These are phyloP conservation scores for Fragum fragum DNA, from an alignment of 2,888 invertebrate genomes.

Conservation along the genomic window DNA sequence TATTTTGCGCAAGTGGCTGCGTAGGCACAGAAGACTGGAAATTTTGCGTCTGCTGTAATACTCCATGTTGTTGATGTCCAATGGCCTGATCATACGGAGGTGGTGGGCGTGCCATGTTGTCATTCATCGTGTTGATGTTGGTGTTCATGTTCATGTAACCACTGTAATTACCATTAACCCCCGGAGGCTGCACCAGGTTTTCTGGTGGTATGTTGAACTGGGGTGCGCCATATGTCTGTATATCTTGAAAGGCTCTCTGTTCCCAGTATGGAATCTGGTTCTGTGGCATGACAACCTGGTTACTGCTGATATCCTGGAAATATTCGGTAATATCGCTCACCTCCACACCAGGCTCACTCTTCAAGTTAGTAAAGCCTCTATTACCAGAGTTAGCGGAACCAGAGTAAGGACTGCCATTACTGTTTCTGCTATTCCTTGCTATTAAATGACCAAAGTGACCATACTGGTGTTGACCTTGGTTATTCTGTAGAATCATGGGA, in stretches of 20 bases:
- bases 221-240: constrained; percentile 66
- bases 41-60: constrained; percentile 59
- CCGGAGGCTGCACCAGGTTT: constrained; percentile 66
- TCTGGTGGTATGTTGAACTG: constrained; percentile 64
- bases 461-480: constrained; percentile 73
- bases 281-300: constrained; percentile 82
- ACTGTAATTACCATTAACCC: constrained; percentile 59
- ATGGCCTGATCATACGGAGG: constrained; percentile 81
- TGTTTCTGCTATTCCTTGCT: constrained; percentile 79
- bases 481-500: constrained; percentile 68
- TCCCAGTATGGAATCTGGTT: constrained; percentile 81
- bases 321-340: constrained; percentile 73
- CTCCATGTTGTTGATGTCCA: constrained; percentile 61
- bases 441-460: constrained; percentile 85
- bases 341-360: constrained; percentile 74
- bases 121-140: constrained; percentile 49
- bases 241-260: constrained; percentile 73
- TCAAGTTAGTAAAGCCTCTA: constrained; percentile 70
- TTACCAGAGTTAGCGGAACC: constrained; percentile 80
- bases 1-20: constrained; percentile 54
- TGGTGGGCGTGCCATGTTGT: constrained; percentile 76
- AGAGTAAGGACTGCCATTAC: constrained; percentile 80
- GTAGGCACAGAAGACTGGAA: constrained; percentile 69
- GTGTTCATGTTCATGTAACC: constrained; percentile 53
- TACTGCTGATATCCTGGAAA: constrained; percentile 79